Base-by-base conservation (phyloP, 2,888 invertebrate genomes). In the Scaptomyza cyrtandrae region DNA sequence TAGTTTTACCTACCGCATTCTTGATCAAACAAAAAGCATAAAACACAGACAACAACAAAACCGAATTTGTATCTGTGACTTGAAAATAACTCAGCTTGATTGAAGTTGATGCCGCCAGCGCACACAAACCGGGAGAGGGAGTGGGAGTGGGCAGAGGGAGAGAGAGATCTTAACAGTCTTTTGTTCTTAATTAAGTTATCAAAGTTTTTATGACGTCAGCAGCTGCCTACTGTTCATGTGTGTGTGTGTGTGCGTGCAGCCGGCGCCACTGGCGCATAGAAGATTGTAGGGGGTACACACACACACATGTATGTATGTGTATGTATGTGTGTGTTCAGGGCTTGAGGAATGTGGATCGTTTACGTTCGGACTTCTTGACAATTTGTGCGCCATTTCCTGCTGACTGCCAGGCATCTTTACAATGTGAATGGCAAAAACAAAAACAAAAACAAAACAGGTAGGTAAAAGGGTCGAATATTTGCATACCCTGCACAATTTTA, bases 1-100 rank as follows among this genome's bases (percentile, higher is more conserved):
- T 85, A 86, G 69, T 78, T 86, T 41, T 86, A 89, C 89, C 86
- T 84, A 89, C 89, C 87, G 87, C 90, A 87, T 82, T 85, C 86
- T 79, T 80, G 71, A 77, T 81, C 72, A 82, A 81, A 82, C 71
- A 71, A 69, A 72, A 67, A 71, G 64, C 74, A 66, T 71, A 64
- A 65, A 55, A 70, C 56, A 68, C 66, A 76, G 46, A 50, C 39
- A 44, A 19, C 16, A 63, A 48, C 63, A 41, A 19, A 16, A 27
- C 27, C 45, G 61, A 55, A 55, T 71, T 62, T 59, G 11, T 57
- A 73, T 57, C 65, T 65, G 61, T 56, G 70, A 62, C 68, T 50
- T 41, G 9, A 44, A 44, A 66, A 50, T 5, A 56, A 55, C 52
- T 29, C 10, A 60, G 62, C 52, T 62, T 54, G 52, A 65, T 75